Conservation (phyloP, 2,113 vertebrate genomes). For the Callospermophilus lateralis region DNA sequence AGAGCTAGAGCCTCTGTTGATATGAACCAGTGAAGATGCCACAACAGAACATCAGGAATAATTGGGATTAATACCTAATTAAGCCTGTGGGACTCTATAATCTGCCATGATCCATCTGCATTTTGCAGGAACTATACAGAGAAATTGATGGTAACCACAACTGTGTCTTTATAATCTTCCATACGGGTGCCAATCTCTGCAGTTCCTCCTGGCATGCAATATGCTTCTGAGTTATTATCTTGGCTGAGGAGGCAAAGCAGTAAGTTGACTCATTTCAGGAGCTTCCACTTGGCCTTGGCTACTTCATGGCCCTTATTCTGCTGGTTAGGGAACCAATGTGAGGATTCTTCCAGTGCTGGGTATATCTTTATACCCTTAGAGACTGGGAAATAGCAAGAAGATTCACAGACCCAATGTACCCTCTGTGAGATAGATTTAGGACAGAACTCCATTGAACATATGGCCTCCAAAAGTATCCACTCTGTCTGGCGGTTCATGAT, state of each 20-base stretch:
- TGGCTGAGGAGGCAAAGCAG: background rate
- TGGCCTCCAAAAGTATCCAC: background rate
- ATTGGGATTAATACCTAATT: background rate
- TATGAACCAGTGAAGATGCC: background rate
- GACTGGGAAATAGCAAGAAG: background rate
- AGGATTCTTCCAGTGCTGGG: background rate
- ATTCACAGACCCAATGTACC: background rate
- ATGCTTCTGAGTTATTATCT: constrained; percentile 16
- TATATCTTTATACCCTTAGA: background rate
- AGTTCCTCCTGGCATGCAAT: background rate
- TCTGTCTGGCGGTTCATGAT: background rate
- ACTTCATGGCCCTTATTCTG: background rate
- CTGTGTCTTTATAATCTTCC: background rate
- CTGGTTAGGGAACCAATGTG: background rate
- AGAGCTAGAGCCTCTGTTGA: background rate
- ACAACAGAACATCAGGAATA: background rate
- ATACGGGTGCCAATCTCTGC: background rate
- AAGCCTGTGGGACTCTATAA: background rate
- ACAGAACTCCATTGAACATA: background rate
- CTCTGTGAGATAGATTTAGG: background rate
- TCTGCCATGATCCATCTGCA: background rate
- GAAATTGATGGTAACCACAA: background rate
- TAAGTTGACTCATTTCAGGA: background rate
- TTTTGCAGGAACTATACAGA: constrained; percentile 1
- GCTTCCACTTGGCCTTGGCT: background rate